A percentile compares a stretch with the other conserved stretches of the same genome.
Conservation (phyloP, 2,797 vertebrate genomes). For the Tragelaphus oryx region DNA sequence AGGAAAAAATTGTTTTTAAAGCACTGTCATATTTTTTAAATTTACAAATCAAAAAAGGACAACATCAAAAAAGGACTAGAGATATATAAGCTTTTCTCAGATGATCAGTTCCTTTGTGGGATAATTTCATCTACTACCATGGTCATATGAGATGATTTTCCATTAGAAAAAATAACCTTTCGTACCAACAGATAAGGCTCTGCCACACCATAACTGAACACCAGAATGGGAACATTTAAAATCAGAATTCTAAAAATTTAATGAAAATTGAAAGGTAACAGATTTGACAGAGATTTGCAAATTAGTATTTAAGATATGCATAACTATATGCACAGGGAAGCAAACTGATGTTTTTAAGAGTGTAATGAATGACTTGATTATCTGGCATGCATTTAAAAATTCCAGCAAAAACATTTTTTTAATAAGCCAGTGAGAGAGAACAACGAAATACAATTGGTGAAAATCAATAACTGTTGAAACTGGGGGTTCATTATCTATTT, state of each 20-base stretch:
- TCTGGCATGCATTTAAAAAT: neutral
- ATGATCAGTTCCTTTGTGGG: neutral
- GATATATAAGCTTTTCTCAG: neutral
- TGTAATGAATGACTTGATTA: neutral
- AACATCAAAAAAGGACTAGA: neutral
- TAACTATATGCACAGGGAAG: neutral
- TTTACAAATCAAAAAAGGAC: neutral
- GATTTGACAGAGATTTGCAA: neutral
- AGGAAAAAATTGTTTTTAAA: no score
- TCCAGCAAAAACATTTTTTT: neutral
- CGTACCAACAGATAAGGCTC: neutral
- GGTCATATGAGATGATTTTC: neutral
- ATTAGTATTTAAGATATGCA: neutral
- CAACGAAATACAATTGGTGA: slow-evolving; percentile 1
- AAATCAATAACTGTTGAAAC: neutral
- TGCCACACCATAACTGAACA: neutral
- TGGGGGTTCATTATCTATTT: neutral
- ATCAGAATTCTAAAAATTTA: neutral
- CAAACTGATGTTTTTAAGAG: neutral
- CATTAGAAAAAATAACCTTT: neutral
- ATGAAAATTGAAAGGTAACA: neutral
- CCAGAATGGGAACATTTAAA: neutral
- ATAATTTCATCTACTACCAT: neutral
- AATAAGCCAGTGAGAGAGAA: neutral
- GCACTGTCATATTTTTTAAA: neutral